Base-by-base conservation (phyloP, 2,888 invertebrate genomes). In the Pandemis heparana region DNA sequence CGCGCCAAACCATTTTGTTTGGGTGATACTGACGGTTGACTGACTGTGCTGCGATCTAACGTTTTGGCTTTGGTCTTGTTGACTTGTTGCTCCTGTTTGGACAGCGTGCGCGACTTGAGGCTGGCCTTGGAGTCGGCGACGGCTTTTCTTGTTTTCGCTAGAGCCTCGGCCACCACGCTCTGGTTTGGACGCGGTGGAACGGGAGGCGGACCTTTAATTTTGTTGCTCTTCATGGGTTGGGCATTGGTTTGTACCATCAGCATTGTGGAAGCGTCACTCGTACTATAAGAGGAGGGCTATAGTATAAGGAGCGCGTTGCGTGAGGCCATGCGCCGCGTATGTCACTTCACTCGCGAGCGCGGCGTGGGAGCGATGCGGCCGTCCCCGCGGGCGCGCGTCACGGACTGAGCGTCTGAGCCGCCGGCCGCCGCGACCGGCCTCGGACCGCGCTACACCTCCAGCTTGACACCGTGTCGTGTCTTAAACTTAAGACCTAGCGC, bases 161-260 rank as follows among this genome's bases (percentile, higher is more conserved):
- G 92, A 71, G 97, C 96, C 90, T 96, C 96, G 71, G 96, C 96
- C 71, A 96, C 96, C 83, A 96, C 95, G 82, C 95, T 96, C 84
- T 96, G 96, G 88, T 96, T 96, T 73, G 97, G 97, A 82, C 97
- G 95, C 79, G 97, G 97, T 74, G 97, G 97, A 79, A 97, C 97
- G 82, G 97, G 97, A 79, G 97, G 97, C 78, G 96, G 96, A 75
- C 96, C 96, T 84, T 95, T 93, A 71, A 94, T 83, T 84, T 94
- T 94, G 81, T 80, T 88, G 83, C 86, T 89, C 88, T 94, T 94
- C 92, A 93, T 93, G 77, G 92, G 94, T 80, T 95, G 96, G 79
- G 95, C 90, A 87, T 95, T 95, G 80, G 94, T 95, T 85, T 95
- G 94, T 83, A 95, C 92, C 93, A 95, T 95, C 87, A 94, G 89